Conservation (phyloP, 1,140 invertebrate genomes). For the Drosophila truncata region DNA sequence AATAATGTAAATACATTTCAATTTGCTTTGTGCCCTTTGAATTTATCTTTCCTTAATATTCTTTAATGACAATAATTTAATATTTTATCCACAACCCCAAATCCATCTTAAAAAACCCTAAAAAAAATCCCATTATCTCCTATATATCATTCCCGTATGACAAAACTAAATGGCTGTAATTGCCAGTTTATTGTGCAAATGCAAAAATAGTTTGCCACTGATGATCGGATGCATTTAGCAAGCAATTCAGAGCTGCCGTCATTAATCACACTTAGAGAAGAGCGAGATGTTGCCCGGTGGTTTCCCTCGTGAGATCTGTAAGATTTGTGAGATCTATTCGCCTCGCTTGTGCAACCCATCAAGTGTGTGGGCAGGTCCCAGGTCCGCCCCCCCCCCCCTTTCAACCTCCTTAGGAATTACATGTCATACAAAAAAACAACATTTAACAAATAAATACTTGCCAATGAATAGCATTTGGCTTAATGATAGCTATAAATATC, state of each 20-base stretch:
- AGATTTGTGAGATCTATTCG: conserved; percentile 2
- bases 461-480: neutral
- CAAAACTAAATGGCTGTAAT: conserved; percentile 1
- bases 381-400: neutral
- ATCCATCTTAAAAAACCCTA: neutral
- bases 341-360: conserved; percentile 23
- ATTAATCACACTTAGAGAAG: conserved; percentile 43
- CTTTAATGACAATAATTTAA: neutral
- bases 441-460: neutral
- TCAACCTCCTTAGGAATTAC: neutral
- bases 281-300: conserved; percentile 16
- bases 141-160: neutral
- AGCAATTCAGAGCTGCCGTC: conserved; percentile 18
- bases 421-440: neutral
- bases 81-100: neutral
- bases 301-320: too few species aligned
- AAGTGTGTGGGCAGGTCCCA: conserved; percentile 9
- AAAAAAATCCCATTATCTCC: neutral
- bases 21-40: neutral
- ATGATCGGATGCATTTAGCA: conserved; percentile 30
- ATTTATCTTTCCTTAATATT: neutral
- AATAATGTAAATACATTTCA: too few species aligned
- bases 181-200: conserved; percentile 23
- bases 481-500: neutral
- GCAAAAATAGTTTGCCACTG: conserved; percentile 8